Conservation (phyloP, 2,797 vertebrate genomes). For the Chanos chanos region DNA sequence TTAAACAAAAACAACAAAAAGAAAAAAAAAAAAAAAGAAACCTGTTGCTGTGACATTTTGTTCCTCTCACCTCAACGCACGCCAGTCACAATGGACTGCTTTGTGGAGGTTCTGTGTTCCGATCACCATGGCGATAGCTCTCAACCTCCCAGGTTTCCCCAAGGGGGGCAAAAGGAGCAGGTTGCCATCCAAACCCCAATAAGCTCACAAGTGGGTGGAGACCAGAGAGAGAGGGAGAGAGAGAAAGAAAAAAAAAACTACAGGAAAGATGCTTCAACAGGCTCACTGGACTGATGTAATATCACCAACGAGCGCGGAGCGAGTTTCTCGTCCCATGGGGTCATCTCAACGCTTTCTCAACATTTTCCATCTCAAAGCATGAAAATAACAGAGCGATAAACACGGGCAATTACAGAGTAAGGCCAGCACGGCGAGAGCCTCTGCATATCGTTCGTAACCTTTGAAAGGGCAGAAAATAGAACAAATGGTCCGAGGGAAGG, state of each 20-base stretch:
- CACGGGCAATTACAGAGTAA: neutral
- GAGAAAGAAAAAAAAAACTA: too few relatives aligned
- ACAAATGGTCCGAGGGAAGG: constrained; percentile 55
- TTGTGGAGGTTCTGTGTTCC: constrained; percentile 69
- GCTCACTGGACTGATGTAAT: constrained; percentile 40
- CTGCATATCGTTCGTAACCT: constrained; percentile 56
- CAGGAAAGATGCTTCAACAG: constrained; percentile 44
- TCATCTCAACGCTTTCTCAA: constrained; percentile 29
- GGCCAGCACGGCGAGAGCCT: constrained; percentile 10
- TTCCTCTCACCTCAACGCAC: constrained; percentile 74
- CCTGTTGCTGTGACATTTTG: constrained; percentile 82
- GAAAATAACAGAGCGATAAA: constrained; percentile 35
- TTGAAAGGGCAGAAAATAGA: constrained; percentile 65
- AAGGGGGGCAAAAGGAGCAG: constrained; percentile 55
- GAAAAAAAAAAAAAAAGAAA: constrained; percentile 58
- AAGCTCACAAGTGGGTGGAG: constrained; percentile 41
- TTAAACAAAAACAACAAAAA: constrained; percentile 73
- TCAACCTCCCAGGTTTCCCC: constrained; percentile 70
- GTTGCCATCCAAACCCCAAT: constrained; percentile 58
- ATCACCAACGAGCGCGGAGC: constrained; percentile 8
- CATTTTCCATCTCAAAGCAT: constrained; percentile 32
- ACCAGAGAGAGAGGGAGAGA: constrained; percentile 26
- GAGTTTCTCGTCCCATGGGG: constrained; percentile 27
- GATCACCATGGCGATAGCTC: constrained; percentile 78
- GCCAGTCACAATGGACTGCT: constrained; percentile 73